phyloP scores from a whole-genome alignment of 2,888 invertebrate species.

The Macaria liturata region DNA sequence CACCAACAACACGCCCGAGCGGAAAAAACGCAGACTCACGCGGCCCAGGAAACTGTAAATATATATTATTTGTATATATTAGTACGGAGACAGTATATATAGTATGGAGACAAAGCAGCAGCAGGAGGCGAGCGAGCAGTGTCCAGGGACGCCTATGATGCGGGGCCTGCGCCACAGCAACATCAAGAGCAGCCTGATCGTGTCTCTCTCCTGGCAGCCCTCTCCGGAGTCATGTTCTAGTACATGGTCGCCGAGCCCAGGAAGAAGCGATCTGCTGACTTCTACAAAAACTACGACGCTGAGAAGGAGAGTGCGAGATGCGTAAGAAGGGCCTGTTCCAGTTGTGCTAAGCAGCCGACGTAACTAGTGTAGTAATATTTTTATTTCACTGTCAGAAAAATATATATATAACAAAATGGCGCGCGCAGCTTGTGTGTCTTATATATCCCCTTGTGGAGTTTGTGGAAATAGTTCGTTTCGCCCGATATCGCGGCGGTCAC shows the following conservation, averaged over 20 bases:
- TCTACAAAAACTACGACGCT: slow-evolving; percentile 90
- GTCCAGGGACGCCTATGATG: slow-evolving; percentile 83
- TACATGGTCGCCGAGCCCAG: slow-evolving; percentile 84
- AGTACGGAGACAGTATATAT: too few relatives aligned
- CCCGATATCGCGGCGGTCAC: too few relatives aligned
- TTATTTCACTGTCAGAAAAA: slow-evolving; percentile 65
- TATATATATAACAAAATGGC: too few relatives aligned
- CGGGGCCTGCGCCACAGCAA: slow-evolving; percentile 86
- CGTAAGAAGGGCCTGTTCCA: slow-evolving; percentile 86
- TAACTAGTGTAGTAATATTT: slow-evolving; percentile 66
- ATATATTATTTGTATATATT: neutral
- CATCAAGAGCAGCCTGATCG: slow-evolving; percentile 86
- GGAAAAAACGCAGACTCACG: slow-evolving; percentile 77
- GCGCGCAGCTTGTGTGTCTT: too few relatives aligned
- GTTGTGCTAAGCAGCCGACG: slow-evolving; percentile 72
- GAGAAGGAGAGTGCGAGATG: slow-evolving; percentile 87
- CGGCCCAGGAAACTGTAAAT: slow-evolving; percentile 73
- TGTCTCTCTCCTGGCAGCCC: slow-evolving; percentile 74
- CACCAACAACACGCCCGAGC: slow-evolving; percentile 62
- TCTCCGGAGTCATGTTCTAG: slow-evolving; percentile 81
- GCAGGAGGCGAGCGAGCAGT: slow-evolving; percentile 66
- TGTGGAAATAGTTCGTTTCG: too few relatives aligned
- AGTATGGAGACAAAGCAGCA: slow-evolving; percentile 56
- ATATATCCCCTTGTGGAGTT: too few relatives aligned
- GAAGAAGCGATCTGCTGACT: slow-evolving; percentile 86